A percentile compares a stretch with the other conserved stretches of the same genome.
Conservation (phyloP, 1,140 invertebrate species). For the Phymorhynchus buccinoides region DNA sequence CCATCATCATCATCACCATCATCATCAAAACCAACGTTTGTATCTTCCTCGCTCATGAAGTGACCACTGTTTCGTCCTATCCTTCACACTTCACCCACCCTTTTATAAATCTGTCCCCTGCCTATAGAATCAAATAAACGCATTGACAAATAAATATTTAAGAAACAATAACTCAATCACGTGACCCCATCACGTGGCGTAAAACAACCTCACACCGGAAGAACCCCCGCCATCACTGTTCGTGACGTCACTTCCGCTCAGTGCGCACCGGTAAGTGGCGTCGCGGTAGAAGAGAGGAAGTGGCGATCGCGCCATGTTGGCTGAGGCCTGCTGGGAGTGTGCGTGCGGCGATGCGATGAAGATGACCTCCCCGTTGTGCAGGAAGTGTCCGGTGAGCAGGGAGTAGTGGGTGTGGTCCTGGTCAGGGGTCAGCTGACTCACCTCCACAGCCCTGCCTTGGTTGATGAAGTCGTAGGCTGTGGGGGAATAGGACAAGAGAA, state of each 20-base stretch:
- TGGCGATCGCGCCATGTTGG: not conserved
- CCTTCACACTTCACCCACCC: not conserved
- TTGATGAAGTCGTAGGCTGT: constrained; percentile 40
- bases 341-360: constrained; percentile 18
- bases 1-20: not conserved
- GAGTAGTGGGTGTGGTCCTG: not conserved
- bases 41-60: no score
- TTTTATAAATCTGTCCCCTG: not conserved
- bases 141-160: not conserved
- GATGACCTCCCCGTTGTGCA: constrained; percentile 30
- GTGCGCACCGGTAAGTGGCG: constrained; percentile 28
- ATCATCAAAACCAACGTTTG: not conserved
- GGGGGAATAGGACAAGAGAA: no score
- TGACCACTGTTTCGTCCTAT: no score
- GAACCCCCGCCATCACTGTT: not conserved
- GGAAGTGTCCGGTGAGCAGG: constrained; percentile 34
- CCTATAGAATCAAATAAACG: not conserved
- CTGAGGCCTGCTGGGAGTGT: no score
- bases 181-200: constrained; percentile 18
- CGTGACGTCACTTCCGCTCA: constrained; percentile 30
- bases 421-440: constrained; percentile 30
- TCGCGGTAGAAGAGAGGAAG: constrained; percentile 26
- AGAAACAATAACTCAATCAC: not conserved
- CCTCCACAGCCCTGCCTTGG: constrained; percentile 26
- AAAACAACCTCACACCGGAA: constrained; percentile 11